Evolutionary conservation across 2,888 invertebrate species (phyloP), one percentile per base, ranked within the genome.

Genomic region (Diplazon laetatorius): DNA sequence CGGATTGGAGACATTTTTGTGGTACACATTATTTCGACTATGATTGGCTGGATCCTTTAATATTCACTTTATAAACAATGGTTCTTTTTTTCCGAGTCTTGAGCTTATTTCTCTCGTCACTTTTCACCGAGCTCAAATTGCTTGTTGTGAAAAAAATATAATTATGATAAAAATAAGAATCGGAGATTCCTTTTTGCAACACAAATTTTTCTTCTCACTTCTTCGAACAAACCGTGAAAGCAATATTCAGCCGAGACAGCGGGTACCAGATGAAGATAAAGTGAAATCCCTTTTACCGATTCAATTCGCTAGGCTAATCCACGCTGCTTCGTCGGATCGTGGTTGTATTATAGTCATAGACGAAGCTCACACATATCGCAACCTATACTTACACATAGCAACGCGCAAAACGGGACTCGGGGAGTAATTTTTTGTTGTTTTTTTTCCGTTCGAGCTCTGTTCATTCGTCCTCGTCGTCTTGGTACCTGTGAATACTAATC

Each of bases 401-500:
- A 74, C 60, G 9, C 30, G 52, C 57, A 57, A 69, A 78, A 78
- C 77, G 73, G 77, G 50, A 77, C 57, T 57, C 42, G 55, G 18
- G 18, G n/a, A 16, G 9, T 30, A 14, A n/a, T 44, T 30, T 46
- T 57, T 71, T 25, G 44, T 71, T 25, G 16, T 71, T 30, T 30
- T 6, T 42, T 42, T 12, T 22, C 44, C 42, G 59, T 22, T 10
- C 12, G 18, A 30, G n/a, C n/a, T n/a, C n/a, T n/a, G n/a, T 59
- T 46, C 50, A 39, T 48, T 71, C 72, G 25, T 42, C 30, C 16
- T 55, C 46, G 50, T 69, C 42, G 72, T 65, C 22, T 52, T 37
- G n/a, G 18, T 37, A 66, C n/a, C 70, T 46, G 73, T 60, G 71
- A 74, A 78, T 70, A 71, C 71, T 78, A 75, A 78, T 78, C 75